Conservation (phyloP, 1,140 invertebrate genomes). For the Drosophila pachea region DNA sequence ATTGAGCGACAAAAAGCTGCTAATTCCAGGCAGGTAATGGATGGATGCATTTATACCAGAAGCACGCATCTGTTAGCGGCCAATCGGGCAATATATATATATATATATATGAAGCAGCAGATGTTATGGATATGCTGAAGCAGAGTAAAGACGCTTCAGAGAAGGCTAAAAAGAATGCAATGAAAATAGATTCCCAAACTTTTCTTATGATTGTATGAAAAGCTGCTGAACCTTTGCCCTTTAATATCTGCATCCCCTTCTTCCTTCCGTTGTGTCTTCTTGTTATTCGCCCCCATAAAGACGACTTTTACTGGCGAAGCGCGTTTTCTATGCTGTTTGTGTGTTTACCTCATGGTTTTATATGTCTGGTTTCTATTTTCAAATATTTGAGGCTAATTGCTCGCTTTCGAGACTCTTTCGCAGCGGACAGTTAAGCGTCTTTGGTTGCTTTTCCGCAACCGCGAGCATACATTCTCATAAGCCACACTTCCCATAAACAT, state of each 20-base stretch:
- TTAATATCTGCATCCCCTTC: background rate
- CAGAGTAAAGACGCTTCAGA: too few species aligned
- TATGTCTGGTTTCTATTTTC: conserved; percentile 1
- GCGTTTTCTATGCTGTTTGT: background rate
- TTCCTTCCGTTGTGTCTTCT: background rate
- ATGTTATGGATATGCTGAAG: too few species aligned
- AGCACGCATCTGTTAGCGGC: background rate
- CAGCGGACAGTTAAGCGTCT: conserved; percentile 2
- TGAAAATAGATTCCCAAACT: too few species aligned
- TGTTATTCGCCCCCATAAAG: background rate
- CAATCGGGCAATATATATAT: background rate
- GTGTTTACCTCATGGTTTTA: background rate
- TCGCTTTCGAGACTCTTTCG: background rate
- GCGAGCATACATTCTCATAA: conserved; percentile 40
- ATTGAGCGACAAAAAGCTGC: conserved; percentile 19
- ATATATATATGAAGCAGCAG: too few species aligned
- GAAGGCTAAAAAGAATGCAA: too few species aligned
- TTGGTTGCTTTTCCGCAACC: conserved; percentile 11
- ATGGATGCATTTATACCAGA: conserved; percentile 2
- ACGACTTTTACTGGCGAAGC: background rate
- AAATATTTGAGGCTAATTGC: conserved; percentile 4
- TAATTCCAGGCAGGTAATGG: background rate
- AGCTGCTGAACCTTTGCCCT: too few species aligned
- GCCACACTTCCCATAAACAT: conserved; percentile 37
- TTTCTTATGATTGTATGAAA: too few species aligned